phyloP scores from a whole-genome alignment of 2,797 vertebrate genomes.

The Acipenser transmontanus region DNA sequence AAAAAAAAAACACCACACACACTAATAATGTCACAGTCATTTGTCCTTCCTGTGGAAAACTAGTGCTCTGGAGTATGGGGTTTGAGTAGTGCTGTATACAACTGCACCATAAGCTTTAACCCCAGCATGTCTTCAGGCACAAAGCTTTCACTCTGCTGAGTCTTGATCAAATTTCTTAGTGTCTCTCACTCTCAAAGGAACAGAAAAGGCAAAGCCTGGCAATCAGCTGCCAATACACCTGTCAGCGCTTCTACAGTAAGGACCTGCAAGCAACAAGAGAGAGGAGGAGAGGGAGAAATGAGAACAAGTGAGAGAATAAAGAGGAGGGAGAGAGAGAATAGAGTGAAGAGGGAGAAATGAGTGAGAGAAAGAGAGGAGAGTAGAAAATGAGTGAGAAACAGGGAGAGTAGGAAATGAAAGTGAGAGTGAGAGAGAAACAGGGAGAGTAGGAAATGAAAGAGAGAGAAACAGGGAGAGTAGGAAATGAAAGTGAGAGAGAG shows the following conservation, averaged over 20 bases:
- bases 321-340: neutral
- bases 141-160: neutral
- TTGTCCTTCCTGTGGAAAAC: too few species aligned
- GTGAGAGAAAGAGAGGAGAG: neutral
- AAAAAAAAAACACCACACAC: too few species aligned
- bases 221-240: slow-evolving; percentile 67
- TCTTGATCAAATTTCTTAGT: slow-evolving; percentile 17
- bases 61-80: too few species aligned
- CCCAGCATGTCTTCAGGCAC: neutral
- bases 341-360: neutral
- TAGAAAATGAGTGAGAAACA: too few species aligned
- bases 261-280: slow-evolving; percentile 29
- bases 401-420: too few species aligned
- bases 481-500: neutral
- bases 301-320: slow-evolving; percentile 21
- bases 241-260: slow-evolving; percentile 47
- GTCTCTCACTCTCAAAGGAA: slow-evolving; percentile 43
- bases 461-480: too few species aligned
- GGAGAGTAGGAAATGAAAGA: too few species aligned
- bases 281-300: slow-evolving; percentile 27
- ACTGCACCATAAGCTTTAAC: neutral
- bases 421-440: too few species aligned
- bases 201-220: slow-evolving; percentile 57
- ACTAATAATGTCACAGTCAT: too few species aligned
- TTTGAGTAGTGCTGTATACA: too few species aligned